Conservation (phyloP, 2,888 invertebrate genomes). For the Luperina testacea region DNA sequence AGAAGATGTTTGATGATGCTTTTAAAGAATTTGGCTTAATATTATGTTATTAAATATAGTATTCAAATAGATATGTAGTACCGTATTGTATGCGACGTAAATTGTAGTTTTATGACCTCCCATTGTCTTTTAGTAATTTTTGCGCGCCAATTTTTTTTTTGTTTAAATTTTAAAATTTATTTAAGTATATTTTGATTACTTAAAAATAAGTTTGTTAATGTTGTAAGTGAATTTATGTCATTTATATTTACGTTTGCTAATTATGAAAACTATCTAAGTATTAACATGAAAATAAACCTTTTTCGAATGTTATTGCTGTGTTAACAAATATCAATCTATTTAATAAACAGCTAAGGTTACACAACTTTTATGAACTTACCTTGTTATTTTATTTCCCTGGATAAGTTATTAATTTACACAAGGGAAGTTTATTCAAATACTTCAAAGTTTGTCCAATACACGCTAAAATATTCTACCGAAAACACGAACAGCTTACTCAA, state of each 20-base stretch:
- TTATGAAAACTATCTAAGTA: neutral
- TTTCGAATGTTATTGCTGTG: neutral
- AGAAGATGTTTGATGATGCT: neutral
- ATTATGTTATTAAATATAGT: too few species aligned
- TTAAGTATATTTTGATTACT: neutral
- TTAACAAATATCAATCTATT: neutral
- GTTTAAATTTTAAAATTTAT: too few species aligned
- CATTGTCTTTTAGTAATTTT: too few species aligned
- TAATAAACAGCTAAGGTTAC: neutral
- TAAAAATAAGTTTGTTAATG: neutral
- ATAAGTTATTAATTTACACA: constrained; percentile 12
- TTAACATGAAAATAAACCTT: neutral
- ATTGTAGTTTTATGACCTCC: neutral
- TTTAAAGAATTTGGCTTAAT: neutral
- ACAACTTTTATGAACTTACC: constrained; percentile 42
- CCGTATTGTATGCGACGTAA: neutral
- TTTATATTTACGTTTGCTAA: neutral
- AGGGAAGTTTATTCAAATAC: constrained; percentile 29
- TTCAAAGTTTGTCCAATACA: constrained; percentile 40
- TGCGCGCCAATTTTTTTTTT: neutral
- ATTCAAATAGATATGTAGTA: neutral
- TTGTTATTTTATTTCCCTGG: constrained; percentile 27
- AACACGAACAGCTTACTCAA: constrained; percentile 37
- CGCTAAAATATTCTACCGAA: constrained; percentile 54
- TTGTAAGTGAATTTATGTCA: neutral